Conservation (phyloP, 1,140 invertebrate species). For the Ips nitidus region DNA sequence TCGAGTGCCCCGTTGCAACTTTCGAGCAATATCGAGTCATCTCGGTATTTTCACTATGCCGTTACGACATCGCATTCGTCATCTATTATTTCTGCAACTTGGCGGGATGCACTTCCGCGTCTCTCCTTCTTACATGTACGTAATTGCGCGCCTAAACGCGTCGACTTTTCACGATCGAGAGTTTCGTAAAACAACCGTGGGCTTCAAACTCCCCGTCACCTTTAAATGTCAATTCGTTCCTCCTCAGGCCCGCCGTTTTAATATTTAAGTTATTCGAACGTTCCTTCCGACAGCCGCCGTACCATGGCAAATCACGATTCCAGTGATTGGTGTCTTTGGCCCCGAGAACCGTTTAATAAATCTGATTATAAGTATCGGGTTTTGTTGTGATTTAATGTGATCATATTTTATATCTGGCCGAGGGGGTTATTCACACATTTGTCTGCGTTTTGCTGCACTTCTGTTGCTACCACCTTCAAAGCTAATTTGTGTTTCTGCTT, state of each 20-base stretch:
- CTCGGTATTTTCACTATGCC: constrained; percentile 1
- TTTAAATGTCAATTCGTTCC: constrained; percentile 22
- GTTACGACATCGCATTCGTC: constrained; percentile 4
- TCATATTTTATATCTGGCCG: not conserved
- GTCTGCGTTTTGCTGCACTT: not conserved
- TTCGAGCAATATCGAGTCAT: constrained; percentile 3
- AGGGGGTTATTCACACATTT: constrained; percentile 1
- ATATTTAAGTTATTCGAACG: constrained; percentile 11
- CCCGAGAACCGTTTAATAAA: constrained; percentile 11
- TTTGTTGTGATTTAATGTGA: constrained; percentile 11
- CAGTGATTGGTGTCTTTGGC: constrained; percentile 21
- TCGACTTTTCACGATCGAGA: constrained; percentile 25
- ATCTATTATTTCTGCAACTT: constrained; percentile 6
- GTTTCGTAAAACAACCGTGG: constrained; percentile 7
- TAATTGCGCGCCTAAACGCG: constrained; percentile 11
- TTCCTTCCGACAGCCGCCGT: constrained; percentile 17
- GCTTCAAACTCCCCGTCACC: not conserved
- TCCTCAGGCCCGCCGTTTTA: constrained; percentile 2
- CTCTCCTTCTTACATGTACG: not conserved
- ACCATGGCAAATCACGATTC: constrained; percentile 23
- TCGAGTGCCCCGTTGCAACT: too few relatives aligned
- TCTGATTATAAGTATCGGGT: constrained; percentile 2
- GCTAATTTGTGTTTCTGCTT: too few relatives aligned
- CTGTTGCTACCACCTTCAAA: too few relatives aligned
- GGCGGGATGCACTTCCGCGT: not conserved